Base-by-base conservation (phyloP, 2,888 invertebrate genomes). In the Campaea margaritaria region DNA sequence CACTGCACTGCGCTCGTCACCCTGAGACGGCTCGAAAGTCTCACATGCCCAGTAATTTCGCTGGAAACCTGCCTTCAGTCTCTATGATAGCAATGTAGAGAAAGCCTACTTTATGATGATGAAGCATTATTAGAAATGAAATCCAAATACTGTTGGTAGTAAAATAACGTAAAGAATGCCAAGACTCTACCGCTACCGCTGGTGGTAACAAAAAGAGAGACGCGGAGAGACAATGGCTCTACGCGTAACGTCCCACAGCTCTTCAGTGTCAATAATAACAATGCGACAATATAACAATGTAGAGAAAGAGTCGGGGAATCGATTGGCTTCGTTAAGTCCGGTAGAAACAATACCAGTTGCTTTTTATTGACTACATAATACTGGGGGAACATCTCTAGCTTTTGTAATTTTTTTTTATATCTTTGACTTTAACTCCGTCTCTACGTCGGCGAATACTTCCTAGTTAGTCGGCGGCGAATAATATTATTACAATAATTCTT, bases 201-300 rank as follows among this genome's bases (percentile, higher is more conserved):
- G n/a, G n/a, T n/a, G n/a, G n/a, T n/a, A n/a, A 56, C 54, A 59
- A 59, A 43, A 58, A 63, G 55, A 67, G 58, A 55, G 45, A 51
- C 16, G 5, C 14, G 4, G 16, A 38, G 15, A 49, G n/a, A 69
- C 68, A 69, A 69, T 69, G 58, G 59, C 28, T 50, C 38, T 53
- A 55, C 54, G 58, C 53, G 58, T 42, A 58, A 51, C 38, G 44
- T 66, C 60, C 34, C 62, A 64, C 60, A 47, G 57, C 50, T 62
- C 49, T 56, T 49, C 60, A 48, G 57, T 65, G 62, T 54, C 51
- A 58, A 55, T 45, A 60, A 69, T 66, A 75, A 77, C 76, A 80
- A 78, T 71, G 58, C 63, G 56, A 65, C 71, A 74, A 79, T 79
- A 71, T 70, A 60, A 69, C 60, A 64, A 68, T 55, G 65, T 43